Percentiles rank a stretch among this genome's conserved stretches.
These are phyloP conservation scores for Brotula barbata DNA, from an alignment of 2,797 vertebrate species.

Conservation along the genomic window DNA sequence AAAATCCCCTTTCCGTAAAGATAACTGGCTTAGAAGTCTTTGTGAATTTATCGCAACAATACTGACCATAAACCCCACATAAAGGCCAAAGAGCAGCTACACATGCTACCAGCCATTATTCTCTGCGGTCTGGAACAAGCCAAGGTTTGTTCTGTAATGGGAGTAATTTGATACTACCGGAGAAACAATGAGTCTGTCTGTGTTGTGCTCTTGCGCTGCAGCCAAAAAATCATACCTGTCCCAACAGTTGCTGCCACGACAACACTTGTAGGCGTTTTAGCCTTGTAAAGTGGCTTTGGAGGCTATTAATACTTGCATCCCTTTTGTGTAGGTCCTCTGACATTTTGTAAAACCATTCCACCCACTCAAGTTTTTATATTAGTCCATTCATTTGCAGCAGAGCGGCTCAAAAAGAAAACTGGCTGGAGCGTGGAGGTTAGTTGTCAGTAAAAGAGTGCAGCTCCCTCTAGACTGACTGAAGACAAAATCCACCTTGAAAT, in stretches of 20 bases:
- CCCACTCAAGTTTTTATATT: slow-evolving; percentile 30
- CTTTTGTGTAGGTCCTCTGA: slow-evolving; percentile 41
- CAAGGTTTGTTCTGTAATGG: slow-evolving; percentile 32
- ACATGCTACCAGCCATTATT: background rate
- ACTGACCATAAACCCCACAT: too few relatives aligned
- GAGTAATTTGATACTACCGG: slow-evolving; percentile 62
- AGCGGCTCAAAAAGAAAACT: slow-evolving; percentile 6
- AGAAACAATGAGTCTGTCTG: slow-evolving; percentile 62
- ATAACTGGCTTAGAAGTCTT: too few relatives aligned
- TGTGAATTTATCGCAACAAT: too few relatives aligned
- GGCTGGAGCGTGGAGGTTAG: background rate
- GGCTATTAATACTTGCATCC: slow-evolving; percentile 26
- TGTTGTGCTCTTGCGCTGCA: slow-evolving; percentile 49
- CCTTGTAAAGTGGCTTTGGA: slow-evolving; percentile 34
- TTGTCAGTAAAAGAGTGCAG: slow-evolving; percentile 5
- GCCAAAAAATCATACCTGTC: slow-evolving; percentile 52
- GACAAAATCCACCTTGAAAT: background rate
- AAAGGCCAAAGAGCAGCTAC: background rate
- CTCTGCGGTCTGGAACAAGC: slow-evolving; percentile 28
- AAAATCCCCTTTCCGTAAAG: too few relatives aligned
- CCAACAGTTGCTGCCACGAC: slow-evolving; percentile 36
- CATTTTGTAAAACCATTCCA: slow-evolving; percentile 38
- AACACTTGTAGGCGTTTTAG: slow-evolving; percentile 25
- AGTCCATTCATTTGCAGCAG: slow-evolving; percentile 14
- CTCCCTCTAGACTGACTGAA: slow-evolving; percentile 7